Percentiles rank a stretch among this genome's conserved stretches.
Conservation (phyloP, 2,113 vertebrate genomes). For the Edolisoma coerulescens region DNA sequence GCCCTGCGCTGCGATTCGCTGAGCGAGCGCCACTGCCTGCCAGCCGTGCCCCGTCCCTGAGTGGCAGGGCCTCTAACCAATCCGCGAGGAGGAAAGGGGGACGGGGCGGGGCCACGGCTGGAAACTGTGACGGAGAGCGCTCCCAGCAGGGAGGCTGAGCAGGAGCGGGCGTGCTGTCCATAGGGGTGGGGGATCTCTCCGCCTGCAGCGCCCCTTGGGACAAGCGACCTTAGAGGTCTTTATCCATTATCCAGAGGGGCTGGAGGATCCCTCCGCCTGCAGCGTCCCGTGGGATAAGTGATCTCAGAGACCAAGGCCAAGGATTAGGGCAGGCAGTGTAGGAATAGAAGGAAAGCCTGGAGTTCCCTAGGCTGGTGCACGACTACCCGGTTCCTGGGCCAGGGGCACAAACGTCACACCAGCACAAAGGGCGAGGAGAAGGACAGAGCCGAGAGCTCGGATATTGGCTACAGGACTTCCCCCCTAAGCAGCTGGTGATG, state of each 20-base stretch:
- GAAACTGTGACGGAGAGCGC: fast-evolving
- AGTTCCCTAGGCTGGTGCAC: fast-evolving
- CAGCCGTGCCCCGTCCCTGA: fast-evolving
- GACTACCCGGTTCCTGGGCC: fast-evolving
- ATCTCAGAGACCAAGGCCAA: background rate
- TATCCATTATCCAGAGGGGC: background rate
- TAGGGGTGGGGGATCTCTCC: fast-evolving
- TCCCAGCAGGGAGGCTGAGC: background rate
- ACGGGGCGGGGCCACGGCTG: fast-evolving
- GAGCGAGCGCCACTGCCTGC: fast-evolving
- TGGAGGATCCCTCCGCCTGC: fast-evolving
- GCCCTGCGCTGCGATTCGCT: background rate
- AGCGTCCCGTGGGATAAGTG: fast-evolving
- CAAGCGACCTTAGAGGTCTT: background rate
- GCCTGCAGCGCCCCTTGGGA: background rate
- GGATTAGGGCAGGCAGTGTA: too few relatives aligned
- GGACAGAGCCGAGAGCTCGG: background rate
- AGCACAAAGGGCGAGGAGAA: background rate
- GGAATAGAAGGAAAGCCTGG: background rate
- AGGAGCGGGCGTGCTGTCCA: fast-evolving
- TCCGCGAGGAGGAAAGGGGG: fast-evolving
- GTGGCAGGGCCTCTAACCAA: fast-evolving
- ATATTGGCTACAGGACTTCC: fast-evolving
- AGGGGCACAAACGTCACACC: fast-evolving
- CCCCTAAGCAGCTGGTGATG: background rate